Conservation (phyloP, 2,797 vertebrate species). For the Poecilia gillii region DNA sequence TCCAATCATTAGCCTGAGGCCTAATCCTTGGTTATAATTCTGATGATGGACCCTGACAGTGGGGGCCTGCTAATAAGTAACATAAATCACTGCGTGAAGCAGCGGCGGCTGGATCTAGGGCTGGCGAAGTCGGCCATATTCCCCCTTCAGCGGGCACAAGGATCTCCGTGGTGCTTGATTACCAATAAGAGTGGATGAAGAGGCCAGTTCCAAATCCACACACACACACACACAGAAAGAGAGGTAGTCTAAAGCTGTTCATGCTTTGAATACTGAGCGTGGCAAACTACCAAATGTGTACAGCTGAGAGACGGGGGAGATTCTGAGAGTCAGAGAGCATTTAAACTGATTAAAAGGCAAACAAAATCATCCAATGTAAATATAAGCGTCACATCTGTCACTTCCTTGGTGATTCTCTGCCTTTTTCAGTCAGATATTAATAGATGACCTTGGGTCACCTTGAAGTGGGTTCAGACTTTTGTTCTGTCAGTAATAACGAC, state of each 20-base stretch:
- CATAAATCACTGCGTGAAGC: slow-evolving; percentile 70
- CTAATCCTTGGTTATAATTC: slow-evolving; percentile 82
- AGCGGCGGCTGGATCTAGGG: slow-evolving; percentile 39
- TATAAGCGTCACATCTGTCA: neutral
- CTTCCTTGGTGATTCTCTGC: slow-evolving; percentile 4
- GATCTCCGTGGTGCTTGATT: slow-evolving; percentile 74
- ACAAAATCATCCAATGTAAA: slow-evolving; percentile 27
- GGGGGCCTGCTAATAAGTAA: slow-evolving; percentile 81
- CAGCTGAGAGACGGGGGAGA: slow-evolving; percentile 30
- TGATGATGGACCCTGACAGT: slow-evolving; percentile 77
- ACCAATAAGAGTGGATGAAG: slow-evolving; percentile 72
- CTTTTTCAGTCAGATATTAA: slow-evolving; percentile 7
- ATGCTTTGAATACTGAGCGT: slow-evolving; percentile 77
- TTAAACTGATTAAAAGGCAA: slow-evolving; percentile 24
- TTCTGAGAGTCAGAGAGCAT: slow-evolving; percentile 24
- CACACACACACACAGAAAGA: slow-evolving; percentile 32
- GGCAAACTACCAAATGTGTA: slow-evolving; percentile 60
- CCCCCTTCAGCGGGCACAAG: slow-evolving; percentile 64
- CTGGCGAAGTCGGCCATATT: slow-evolving; percentile 61
- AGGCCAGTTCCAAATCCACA: slow-evolving; percentile 63
- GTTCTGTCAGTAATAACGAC: slow-evolving; percentile 4
- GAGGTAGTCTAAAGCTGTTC: slow-evolving; percentile 65
- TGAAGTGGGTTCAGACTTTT: slow-evolving; percentile 13
- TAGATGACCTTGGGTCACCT: slow-evolving; percentile 49
- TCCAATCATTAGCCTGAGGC: slow-evolving; percentile 72